Conservation (phyloP, 2,797 vertebrate genomes). For the Buceros bicornis region DNA sequence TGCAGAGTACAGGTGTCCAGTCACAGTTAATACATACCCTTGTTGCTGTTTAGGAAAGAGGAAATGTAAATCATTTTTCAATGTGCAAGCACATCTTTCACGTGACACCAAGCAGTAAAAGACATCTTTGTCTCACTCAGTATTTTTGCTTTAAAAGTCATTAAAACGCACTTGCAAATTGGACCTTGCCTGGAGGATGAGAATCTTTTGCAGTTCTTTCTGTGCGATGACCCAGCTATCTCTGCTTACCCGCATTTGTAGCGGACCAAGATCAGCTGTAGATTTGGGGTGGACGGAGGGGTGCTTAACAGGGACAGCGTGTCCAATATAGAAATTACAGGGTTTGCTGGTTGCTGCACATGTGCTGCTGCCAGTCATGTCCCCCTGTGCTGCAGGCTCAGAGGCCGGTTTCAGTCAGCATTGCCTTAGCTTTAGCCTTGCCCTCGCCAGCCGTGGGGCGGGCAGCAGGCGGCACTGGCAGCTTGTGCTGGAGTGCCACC, state of each 20-base stretch:
- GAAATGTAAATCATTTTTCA: not conserved
- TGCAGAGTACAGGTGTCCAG: not conserved
- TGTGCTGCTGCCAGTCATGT: rapidly evolving
- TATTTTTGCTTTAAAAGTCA: not conserved
- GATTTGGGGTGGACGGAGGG: not conserved
- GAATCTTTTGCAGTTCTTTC: not conserved
- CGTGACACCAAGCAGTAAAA: not conserved
- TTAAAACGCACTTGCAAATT: not conserved
- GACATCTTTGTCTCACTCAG: not conserved
- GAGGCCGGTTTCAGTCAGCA: not conserved
- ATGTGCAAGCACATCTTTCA: not conserved
- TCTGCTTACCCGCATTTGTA: not conserved
- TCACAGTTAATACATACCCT: not conserved
- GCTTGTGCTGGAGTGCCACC: not conserved
- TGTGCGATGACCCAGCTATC: not conserved
- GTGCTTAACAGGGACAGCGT: not conserved
- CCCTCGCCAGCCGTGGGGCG: not conserved
- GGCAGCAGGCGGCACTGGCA: not conserved
- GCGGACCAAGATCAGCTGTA: not conserved
- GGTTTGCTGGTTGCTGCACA: not conserved
- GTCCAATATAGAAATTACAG: not conserved
- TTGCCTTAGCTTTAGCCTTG: not conserved
- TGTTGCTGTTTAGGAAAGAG: not conserved
- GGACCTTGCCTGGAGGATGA: not conserved
- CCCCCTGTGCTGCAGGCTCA: not conserved